phyloP scores from a whole-genome alignment of 2,113 vertebrate genomes.

The Pungitius pungitius region DNA sequence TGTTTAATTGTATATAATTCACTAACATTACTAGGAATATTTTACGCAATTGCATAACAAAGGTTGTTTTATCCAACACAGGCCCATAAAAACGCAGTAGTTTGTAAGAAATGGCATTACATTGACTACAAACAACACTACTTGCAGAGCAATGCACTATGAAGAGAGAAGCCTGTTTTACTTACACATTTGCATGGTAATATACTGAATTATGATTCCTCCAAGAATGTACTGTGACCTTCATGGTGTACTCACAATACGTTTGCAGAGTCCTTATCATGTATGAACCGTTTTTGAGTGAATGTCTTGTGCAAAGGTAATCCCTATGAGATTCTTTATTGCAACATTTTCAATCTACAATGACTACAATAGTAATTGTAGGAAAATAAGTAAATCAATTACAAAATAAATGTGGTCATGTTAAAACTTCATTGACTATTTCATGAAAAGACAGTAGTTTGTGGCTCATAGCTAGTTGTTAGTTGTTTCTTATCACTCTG shows the following conservation, averaged over 20 bases:
- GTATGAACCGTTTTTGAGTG: neutral
- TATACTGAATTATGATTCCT: neutral
- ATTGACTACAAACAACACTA: neutral
- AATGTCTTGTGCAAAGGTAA: too few relatives aligned
- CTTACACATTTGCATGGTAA: neutral
- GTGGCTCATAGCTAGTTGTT: slow-evolving; percentile 51
- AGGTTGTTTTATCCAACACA: neutral
- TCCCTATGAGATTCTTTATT: neutral
- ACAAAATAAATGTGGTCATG: slow-evolving; percentile 18
- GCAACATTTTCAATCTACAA: neutral
- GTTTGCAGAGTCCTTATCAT: neutral
- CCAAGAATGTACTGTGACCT: neutral
- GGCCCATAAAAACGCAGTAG: neutral
- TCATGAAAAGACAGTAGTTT: slow-evolving; percentile 66
- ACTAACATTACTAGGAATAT: neutral
- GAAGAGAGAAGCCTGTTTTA: neutral
- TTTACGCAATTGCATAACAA: neutral
- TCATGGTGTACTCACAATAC: neutral
- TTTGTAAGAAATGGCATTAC: neutral
- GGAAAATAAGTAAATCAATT: slow-evolving; percentile 9
- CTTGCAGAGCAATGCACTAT: neutral
- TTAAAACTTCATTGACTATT: slow-evolving; percentile 47
- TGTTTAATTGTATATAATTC: neutral
- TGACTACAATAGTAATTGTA: slow-evolving; percentile 12
- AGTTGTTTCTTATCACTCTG: slow-evolving; percentile 68